These are phyloP conservation scores for Cotesia vestalis DNA, from an alignment of 1,140 invertebrate genomes.

Conservation along the genomic window DNA sequence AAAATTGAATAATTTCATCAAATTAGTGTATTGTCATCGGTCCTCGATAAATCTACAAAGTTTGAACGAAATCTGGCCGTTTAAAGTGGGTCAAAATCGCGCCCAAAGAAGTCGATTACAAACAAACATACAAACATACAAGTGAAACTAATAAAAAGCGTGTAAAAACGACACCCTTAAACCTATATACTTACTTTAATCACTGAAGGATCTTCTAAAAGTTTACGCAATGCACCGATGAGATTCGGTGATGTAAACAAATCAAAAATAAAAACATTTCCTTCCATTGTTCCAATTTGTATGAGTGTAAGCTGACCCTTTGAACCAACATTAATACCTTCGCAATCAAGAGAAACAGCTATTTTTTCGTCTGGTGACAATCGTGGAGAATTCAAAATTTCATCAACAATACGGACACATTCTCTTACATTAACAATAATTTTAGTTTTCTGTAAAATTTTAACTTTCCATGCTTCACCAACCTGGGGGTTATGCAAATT, in stretches of 20 bases:
- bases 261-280: slow-evolving; percentile 89
- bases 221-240: slow-evolving; percentile 79
- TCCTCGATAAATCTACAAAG: too few relatives aligned
- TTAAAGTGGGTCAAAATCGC: too few relatives aligned
- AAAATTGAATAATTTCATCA: too few relatives aligned
- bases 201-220: slow-evolving; percentile 84
- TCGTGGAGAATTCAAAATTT: slow-evolving; percentile 74
- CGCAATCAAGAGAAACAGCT: slow-evolving; percentile 86
- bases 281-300: slow-evolving; percentile 83
- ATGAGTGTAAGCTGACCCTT: slow-evolving; percentile 86
- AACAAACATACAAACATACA: too few relatives aligned
- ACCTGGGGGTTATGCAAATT: slow-evolving; percentile 67
- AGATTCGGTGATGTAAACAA: slow-evolving; percentile 85
- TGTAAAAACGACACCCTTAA: slow-evolving; percentile 12
- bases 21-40: too few relatives aligned
- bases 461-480: slow-evolving; percentile 81
- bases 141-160: too few relatives aligned
- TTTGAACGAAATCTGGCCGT: too few relatives aligned
- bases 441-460: slow-evolving; percentile 81
- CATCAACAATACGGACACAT: slow-evolving; percentile 78
- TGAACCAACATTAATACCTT: slow-evolving; percentile 88
- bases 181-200: slow-evolving; percentile 75
- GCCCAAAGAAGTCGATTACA: too few relatives aligned
- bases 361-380: slow-evolving; percentile 63
- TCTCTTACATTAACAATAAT: slow-evolving; percentile 82